Conservation (phyloP, 2,113 vertebrate species). For the Macaca fascicularis region DNA sequence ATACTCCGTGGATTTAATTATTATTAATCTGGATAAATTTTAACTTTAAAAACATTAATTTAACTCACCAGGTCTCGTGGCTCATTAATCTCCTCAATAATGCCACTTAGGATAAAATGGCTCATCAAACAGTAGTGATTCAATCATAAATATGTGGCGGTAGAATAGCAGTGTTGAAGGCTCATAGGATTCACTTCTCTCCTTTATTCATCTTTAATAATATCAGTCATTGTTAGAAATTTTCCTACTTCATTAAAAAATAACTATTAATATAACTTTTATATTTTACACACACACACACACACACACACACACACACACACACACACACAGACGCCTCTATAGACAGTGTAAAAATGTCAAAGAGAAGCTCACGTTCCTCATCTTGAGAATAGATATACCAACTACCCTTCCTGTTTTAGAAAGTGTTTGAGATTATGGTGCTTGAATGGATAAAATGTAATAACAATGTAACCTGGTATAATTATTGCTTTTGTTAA, state of each 20-base stretch:
- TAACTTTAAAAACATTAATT: conserved; percentile 79
- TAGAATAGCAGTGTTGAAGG: conserved; percentile 43
- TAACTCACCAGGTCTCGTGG: conserved; percentile 65
- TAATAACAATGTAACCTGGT: neutral
- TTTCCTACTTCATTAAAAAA: conserved; percentile 46
- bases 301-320: neutral
- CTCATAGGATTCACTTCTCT: conserved; percentile 37
- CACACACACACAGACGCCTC: too few relatives aligned
- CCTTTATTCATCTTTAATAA: conserved; percentile 57
- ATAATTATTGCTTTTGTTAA: neutral
- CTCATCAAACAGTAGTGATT: conserved; percentile 73
- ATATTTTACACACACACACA: neutral
- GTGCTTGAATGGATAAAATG: neutral
- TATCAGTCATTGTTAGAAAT: conserved; percentile 34
- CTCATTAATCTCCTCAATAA: conserved; percentile 72
- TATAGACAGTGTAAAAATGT: neutral
- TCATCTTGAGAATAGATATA: neutral
- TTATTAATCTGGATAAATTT: conserved; percentile 73
- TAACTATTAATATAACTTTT: conserved; percentile 29
- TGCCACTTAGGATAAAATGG: conserved; percentile 73
- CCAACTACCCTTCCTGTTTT: rapidly evolving
- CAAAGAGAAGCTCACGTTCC: neutral
- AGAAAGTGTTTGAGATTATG: neutral
- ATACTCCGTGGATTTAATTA: conserved; percentile 66
- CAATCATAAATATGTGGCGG: conserved; percentile 65